Evolutionary conservation across 2,113 vertebrate genomes (phyloP), one percentile per base, ranked within the genome.

Genomic region (Merops nubicus): DNA sequence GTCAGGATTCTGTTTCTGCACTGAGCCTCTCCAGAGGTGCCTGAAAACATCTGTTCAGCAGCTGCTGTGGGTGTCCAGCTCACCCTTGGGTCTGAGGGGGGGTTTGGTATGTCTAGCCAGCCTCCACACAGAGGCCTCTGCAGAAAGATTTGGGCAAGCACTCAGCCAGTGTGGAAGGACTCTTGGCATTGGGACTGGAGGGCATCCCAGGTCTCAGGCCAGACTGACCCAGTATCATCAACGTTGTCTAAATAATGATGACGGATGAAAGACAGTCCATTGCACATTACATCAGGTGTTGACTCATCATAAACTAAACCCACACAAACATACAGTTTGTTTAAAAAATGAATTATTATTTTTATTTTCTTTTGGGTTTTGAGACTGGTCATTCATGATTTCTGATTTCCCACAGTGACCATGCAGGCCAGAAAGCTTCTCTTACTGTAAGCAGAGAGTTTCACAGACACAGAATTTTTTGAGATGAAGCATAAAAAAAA

Each of bases 91-190:
- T 64, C 70, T 48, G 20, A 47, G 17, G 19, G 15, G 21, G 5
- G 16, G 8, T 2, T 63, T 47, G 14, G 25, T 31, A 50, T 36
- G 28, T 67, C 57, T 59, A 59, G 59, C 3, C 25, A 80, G 33
- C 19, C 42, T 50, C 68, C 28, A 8, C 0, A 0, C 14, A 42
- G 28, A 43, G 16, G 1, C 1, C 2, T 90, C 69, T 90, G 38
- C 34, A 28, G 21, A 16, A 72, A 43, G 72, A 43, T 26, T 59
- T 83, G 29, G 21, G 31, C 4, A n/a, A 74, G 14, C 65, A 29
- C 40, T 47, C 12, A 75, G 26, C 5, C 17, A 48, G 5, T 2
- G 7, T 21, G 47, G 56, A 51, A 86, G 22, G 17, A 69, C 6
- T 13, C 23, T 31, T 38, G 11, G 36, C 22, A 40, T 20, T 4